phyloP scores from a whole-genome alignment of 2,888 invertebrate species.

The Fissipunctia ypsillon region DNA sequence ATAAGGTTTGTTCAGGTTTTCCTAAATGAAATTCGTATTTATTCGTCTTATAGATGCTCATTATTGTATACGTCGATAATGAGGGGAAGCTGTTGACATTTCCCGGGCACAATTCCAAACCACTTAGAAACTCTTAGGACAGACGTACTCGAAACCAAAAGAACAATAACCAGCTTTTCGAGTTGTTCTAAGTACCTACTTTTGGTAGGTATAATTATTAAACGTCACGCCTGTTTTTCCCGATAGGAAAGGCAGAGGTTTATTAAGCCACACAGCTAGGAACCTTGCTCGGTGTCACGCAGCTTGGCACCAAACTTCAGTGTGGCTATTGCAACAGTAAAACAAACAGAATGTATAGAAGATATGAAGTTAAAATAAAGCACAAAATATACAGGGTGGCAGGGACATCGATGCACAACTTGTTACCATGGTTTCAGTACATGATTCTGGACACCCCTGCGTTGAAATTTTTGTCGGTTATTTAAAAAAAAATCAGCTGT shows the following conservation, averaged over 20 bases:
- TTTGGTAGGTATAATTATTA: conserved; percentile 26
- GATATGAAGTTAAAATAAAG: background rate
- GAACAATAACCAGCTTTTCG: conserved; percentile 44
- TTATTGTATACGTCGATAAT: conserved; percentile 7
- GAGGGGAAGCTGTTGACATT: conserved; percentile 39
- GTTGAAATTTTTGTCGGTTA: too few relatives aligned
- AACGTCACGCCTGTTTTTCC: background rate
- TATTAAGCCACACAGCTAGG: background rate
- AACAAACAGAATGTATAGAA: background rate
- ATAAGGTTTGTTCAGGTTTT: background rate
- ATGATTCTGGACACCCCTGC: too few relatives aligned
- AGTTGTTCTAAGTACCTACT: conserved; percentile 20
- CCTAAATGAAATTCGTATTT: too few relatives aligned
- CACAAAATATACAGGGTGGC: too few relatives aligned
- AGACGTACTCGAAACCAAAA: conserved; percentile 33
- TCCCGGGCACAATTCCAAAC: conserved; percentile 46
- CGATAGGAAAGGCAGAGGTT: too few relatives aligned
- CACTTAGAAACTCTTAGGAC: conserved; percentile 32
- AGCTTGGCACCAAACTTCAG: background rate
- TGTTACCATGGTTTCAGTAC: too few relatives aligned
- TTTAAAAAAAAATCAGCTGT: too few relatives aligned
- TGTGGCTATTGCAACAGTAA: background rate
- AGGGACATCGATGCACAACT: too few relatives aligned
- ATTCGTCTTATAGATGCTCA: too few relatives aligned
- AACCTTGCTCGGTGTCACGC: background rate